Evolutionary conservation across 1,140 invertebrate genomes (phyloP), one percentile per base, ranked within the genome.

Genomic region (Drosophila miranda): DNA sequence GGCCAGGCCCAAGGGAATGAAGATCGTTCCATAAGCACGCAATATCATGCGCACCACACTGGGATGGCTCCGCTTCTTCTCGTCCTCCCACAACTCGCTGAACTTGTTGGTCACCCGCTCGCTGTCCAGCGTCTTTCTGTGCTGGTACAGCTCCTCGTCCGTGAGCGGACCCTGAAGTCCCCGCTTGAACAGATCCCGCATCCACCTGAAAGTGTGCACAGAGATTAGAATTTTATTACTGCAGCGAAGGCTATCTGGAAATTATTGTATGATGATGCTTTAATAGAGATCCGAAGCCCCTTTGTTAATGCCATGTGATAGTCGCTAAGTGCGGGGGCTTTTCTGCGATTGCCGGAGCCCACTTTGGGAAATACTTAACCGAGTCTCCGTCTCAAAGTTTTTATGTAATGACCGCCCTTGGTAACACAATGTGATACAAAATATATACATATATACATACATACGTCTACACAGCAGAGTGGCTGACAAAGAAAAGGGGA

Each of bases 1-100:
- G 4, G 92, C 38, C 23, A 93, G 11, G 11, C 93, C 94, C 48
- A 93, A 91, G 1, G 92, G 61, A 28, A 93, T 58, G 38, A 93
- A 90, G 21, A 91, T 79, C 6, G 68, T 53, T 6, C 93, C 93
- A 75, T 94, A 94, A 21, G 92, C 92, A 72, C 86, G 92, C 6
- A 92, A 70, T 16, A 94, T 83, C 28, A 93, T 92, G 68, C 91
- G 91, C 6, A 92, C 42, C 23, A 94, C 80, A 70, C 93, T 94
- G 3, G 94, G 93, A 50, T 91, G 90, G 68, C 64, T 89, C 7
- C 75, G 84, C 58, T 78, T 89, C 50, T 42, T 69, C 69, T 78
- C 86, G 76, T 75, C 88, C 46, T 71, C 78, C 90, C 90, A 91
- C 21, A 91, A 23, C 1, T 82, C 72, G 23, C 45, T 59, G n/a